Percentiles rank a stretch among this genome's conserved stretches.
These are phyloP conservation scores for Echinometra lucunter DNA, from an alignment of 53 echinoderm and acorn worm species.

Conservation along the genomic window DNA sequence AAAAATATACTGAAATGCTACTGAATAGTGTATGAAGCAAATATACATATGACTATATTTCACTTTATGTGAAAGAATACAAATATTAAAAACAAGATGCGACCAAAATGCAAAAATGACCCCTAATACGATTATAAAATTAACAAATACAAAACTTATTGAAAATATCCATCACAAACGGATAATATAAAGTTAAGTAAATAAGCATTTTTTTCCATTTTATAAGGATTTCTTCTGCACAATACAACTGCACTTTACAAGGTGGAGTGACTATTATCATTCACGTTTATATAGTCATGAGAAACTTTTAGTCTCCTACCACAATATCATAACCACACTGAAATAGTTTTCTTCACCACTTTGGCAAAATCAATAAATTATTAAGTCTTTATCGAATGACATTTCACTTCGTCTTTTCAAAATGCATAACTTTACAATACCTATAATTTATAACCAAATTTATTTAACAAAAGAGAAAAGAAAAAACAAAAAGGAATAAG, in stretches of 20 bases:
- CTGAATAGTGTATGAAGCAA: no score
- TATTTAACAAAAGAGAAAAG: background rate
- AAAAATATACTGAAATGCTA: no score
- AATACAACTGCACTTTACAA: background rate
- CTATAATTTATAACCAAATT: background rate
- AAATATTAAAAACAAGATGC: no score
- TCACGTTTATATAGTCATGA: no score
- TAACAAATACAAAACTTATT: background rate
- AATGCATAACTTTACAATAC: background rate
- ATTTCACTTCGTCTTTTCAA: background rate
- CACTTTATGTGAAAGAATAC: no score
- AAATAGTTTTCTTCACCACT: background rate
- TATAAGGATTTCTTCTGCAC: background rate
- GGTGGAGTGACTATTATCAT: no score
- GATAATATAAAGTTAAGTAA: background rate
- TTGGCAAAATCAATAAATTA: background rate
- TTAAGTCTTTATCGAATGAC: background rate
- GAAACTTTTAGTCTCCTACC: no score
- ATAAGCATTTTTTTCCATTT: background rate
- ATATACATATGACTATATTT: no score
- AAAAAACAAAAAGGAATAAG: background rate
- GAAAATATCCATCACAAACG: background rate
- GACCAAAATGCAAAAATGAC: no score
- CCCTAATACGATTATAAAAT: background rate
- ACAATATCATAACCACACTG: no score